These are phyloP conservation scores for Parus major DNA, from an alignment of 2,113 vertebrate species.

Conservation along the genomic window DNA sequence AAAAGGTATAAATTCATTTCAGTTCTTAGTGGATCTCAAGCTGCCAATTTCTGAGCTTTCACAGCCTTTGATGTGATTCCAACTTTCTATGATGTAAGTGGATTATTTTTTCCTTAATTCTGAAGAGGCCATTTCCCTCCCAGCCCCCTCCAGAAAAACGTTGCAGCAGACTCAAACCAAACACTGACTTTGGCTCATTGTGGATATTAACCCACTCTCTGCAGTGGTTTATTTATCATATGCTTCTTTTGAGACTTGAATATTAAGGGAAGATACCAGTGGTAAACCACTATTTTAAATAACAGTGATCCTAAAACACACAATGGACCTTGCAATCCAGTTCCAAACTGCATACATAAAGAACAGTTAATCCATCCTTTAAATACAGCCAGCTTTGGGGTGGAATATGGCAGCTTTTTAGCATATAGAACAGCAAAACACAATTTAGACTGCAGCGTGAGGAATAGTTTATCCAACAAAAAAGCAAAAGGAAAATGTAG, in stretches of 20 bases:
- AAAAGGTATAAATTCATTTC: constrained; percentile 69
- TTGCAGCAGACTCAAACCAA: not conserved
- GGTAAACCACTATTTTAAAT: constrained; percentile 28
- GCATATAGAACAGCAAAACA: not conserved
- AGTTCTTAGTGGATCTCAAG: constrained; percentile 46
- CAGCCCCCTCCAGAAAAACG: not conserved
- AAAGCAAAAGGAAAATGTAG: constrained; percentile 21
- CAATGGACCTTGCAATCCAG: not conserved
- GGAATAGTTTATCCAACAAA: constrained; percentile 6
- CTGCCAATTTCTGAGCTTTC: constrained; percentile 64
- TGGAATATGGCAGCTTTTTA: constrained; percentile 44
- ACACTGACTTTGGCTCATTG: not conserved
- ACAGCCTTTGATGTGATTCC: constrained; percentile 71
- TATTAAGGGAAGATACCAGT: not conserved
- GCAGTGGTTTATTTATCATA: not conserved
- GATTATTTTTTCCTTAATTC: constrained; percentile 56
- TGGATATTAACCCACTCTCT: not conserved
- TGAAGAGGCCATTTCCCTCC: constrained; percentile 2
- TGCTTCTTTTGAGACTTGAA: not conserved
- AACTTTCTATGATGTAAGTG: constrained; percentile 66
- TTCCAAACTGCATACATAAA: constrained; percentile 37
- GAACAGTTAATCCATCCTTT: constrained; percentile 61
- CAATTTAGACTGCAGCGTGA: not conserved
- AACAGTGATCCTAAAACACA: constrained; percentile 10
- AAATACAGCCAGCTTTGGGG: constrained; percentile 46